Evolutionary conservation across 2,888 invertebrate species (phyloP).

Genomic region (Magallana nippona): DNA sequence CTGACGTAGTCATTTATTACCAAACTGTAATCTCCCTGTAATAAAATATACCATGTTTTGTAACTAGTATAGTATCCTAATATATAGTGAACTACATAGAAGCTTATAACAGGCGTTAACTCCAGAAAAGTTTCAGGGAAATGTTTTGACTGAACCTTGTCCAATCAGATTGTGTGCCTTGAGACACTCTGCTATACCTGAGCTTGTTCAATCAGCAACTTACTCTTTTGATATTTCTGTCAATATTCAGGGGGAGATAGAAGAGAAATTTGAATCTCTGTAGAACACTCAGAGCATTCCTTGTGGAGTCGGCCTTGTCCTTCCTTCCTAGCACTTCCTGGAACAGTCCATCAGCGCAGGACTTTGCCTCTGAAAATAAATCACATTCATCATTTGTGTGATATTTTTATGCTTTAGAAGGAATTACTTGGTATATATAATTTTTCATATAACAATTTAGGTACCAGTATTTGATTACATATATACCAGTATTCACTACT

Average conservation of each 20-base stretch:
- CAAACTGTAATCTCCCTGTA: slow-evolving; percentile 86
- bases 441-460: no score
- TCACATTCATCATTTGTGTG: background rate
- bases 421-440: background rate
- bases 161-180: no score
- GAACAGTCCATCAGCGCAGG: slow-evolving; percentile 94
- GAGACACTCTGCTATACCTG: no score
- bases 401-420: background rate
- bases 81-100: no score
- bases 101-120: no score
- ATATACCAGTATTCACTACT: slow-evolving; percentile 50
- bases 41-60: background rate
- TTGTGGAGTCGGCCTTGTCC: slow-evolving; percentile 96
- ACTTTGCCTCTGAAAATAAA: slow-evolving; percentile 87
- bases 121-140: no score
- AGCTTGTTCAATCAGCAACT: background rate
- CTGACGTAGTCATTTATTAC: slow-evolving; percentile 98
- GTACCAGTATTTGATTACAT: no score
- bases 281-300: slow-evolving; percentile 95
- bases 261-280: slow-evolving; percentile 97
- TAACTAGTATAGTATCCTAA: no score
- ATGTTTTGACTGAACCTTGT: no score
- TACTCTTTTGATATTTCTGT: slow-evolving; percentile 91
- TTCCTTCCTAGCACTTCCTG: slow-evolving; percentile 94
- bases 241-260: slow-evolving; percentile 95